Percentiles rank a stretch among this genome's conserved stretches.
These are phyloP conservation scores for Callosobruchus maculatus DNA, from an alignment of 2,888 invertebrate genomes.

Conservation along the genomic window DNA sequence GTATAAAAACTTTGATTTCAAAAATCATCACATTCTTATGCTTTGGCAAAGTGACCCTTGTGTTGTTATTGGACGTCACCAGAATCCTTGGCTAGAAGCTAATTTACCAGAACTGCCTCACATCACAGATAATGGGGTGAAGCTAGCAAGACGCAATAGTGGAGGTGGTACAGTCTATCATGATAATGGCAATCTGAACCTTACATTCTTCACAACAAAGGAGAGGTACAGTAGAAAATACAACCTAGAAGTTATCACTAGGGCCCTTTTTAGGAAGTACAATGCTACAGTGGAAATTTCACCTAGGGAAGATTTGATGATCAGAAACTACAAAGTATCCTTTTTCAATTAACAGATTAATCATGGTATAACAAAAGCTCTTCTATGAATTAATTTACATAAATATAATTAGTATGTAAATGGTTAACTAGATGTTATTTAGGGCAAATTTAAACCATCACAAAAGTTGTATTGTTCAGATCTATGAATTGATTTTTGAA, in stretches of 20 bases:
- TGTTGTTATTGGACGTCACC: slow-evolving; percentile 93
- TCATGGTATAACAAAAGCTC: neutral
- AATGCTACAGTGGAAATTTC: slow-evolving; percentile 73
- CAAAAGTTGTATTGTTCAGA: too few species aligned
- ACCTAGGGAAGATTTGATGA: slow-evolving; percentile 80
- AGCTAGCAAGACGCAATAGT: slow-evolving; percentile 84
- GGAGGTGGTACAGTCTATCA: slow-evolving; percentile 97
- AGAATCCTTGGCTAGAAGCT: slow-evolving; percentile 94
- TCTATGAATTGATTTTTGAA: too few species aligned
- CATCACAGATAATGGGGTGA: slow-evolving; percentile 59
- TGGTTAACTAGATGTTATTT: too few species aligned
- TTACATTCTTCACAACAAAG: slow-evolving; percentile 85
- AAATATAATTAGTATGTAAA: too few species aligned
- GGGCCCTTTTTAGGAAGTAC: slow-evolving; percentile 79
- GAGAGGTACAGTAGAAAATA: slow-evolving; percentile 79
- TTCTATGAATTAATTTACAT: too few species aligned
- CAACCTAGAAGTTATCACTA: slow-evolving; percentile 83
- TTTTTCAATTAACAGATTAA: slow-evolving; percentile 29
- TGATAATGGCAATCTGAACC: slow-evolving; percentile 88
- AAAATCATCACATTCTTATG: slow-evolving; percentile 78
- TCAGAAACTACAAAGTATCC: slow-evolving; percentile 75
- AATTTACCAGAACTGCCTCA: slow-evolving; percentile 64
- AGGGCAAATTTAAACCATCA: too few species aligned
- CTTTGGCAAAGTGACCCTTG: slow-evolving; percentile 92
- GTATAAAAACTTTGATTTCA: slow-evolving; percentile 81